phyloP scores from a whole-genome alignment of 2,888 invertebrate species.

The Sarcophaga variegata region DNA sequence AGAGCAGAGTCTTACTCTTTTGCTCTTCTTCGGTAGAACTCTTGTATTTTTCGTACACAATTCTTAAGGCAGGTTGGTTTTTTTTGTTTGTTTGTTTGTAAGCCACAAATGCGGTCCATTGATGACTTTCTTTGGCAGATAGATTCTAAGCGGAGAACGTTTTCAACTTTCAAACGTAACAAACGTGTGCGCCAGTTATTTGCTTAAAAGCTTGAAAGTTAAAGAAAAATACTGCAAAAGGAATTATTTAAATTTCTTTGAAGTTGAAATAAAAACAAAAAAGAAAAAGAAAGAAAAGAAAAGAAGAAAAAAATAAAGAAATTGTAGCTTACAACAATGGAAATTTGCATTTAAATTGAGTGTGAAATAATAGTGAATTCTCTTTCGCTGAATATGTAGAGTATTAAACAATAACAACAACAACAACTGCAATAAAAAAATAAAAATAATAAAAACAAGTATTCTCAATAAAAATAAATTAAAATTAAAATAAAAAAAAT shows the following conservation, averaged over 20 bases:
- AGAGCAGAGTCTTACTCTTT: slow-evolving; percentile 2
- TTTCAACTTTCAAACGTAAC: slow-evolving; percentile 74
- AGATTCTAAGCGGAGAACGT: slow-evolving; percentile 73
- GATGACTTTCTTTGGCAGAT: slow-evolving; percentile 69
- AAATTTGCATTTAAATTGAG: slow-evolving; percentile 52
- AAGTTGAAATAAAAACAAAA: background rate
- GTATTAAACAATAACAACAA: slow-evolving; percentile 13
- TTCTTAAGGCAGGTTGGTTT: background rate
- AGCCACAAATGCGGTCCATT: slow-evolving; percentile 67
- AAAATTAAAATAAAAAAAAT: background rate
- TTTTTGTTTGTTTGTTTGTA: too few species aligned
- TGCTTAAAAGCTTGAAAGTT: slow-evolving; percentile 5
- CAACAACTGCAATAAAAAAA: slow-evolving; percentile 24
- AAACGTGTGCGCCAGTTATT: slow-evolving; percentile 71
- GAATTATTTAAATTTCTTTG: slow-evolving; percentile 41
- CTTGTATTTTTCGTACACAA: background rate
- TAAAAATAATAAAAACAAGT: background rate
- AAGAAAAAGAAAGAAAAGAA: slow-evolving; percentile 6
- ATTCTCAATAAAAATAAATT: background rate
- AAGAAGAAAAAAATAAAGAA: background rate
- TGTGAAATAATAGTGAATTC: slow-evolving; percentile 50
- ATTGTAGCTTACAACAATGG: slow-evolving; percentile 35
- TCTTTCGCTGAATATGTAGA: slow-evolving; percentile 10
- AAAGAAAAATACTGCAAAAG: slow-evolving; percentile 20
- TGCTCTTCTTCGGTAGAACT: background rate